These are phyloP conservation scores for Hypothenemus hampei DNA, from an alignment of 1,140 invertebrate genomes.

Conservation along the genomic window DNA sequence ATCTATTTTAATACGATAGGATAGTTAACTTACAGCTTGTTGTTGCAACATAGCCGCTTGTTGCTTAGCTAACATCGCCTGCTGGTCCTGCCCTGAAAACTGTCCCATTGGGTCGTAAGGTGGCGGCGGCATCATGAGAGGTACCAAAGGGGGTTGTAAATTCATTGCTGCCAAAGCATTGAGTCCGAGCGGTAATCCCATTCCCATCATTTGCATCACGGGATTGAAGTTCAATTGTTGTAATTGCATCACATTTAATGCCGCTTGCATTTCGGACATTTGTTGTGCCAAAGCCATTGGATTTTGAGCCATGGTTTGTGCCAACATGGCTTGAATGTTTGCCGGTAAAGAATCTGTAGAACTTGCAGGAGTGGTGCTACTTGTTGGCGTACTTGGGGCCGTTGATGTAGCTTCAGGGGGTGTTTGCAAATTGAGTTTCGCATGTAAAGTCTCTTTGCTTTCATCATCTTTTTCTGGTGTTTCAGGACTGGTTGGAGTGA, in stretches of 20 bases:
- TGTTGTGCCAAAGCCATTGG: conserved; percentile 67
- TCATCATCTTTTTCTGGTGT: conserved; percentile 54
- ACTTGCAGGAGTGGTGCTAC: conserved; percentile 58
- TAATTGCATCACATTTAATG: conserved; percentile 81
- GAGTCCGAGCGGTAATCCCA: conserved; percentile 77
- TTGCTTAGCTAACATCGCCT: conserved; percentile 60
- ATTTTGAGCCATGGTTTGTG: conserved; percentile 47
- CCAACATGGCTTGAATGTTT: conserved; percentile 47
- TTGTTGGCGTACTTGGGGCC: conserved; percentile 56
- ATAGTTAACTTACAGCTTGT: conserved; percentile 64
- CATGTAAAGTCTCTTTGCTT: conserved; percentile 46
- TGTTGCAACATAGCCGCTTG: conserved; percentile 64
- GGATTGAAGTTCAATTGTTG: conserved; percentile 76
- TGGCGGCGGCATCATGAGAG: conserved; percentile 83
- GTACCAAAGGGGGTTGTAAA: conserved; percentile 78
- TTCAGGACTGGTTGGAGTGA: conserved; percentile 46
- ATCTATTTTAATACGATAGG: conserved; percentile 20
- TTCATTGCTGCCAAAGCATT: conserved; percentile 83
- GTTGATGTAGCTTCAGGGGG: conserved; percentile 54
- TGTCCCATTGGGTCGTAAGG: conserved; percentile 63
- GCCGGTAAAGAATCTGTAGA: conserved; percentile 57
- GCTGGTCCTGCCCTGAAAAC: conserved; percentile 51
- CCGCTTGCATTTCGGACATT: conserved; percentile 80
- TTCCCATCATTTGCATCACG: conserved; percentile 80
- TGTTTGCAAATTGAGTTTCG: conserved; percentile 46